phyloP scores from a whole-genome alignment of 92 coral and sea anemone species.

The Heliopora coerulea region DNA sequence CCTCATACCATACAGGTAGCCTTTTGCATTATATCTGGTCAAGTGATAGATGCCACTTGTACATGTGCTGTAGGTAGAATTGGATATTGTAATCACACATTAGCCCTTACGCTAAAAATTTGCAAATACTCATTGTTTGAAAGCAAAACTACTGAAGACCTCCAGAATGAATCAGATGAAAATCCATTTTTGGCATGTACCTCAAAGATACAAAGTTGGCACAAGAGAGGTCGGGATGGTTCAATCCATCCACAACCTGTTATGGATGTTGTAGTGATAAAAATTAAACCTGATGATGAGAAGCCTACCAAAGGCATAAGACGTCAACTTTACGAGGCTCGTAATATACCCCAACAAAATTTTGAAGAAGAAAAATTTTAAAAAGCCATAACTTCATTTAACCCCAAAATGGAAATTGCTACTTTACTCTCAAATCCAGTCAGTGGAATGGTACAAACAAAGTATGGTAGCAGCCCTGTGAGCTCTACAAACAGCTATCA shows the following conservation, averaged over 20 bases:
- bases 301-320: too few species aligned
- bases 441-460: too few species aligned
- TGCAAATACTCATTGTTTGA: slow-evolving; percentile 49
- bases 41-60: too few species aligned
- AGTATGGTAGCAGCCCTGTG: too few species aligned
- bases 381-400: too few species aligned
- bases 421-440: too few species aligned
- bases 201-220: slow-evolving; percentile 57
- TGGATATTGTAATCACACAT: slow-evolving; percentile 56
- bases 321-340: too few species aligned
- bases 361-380: too few species aligned
- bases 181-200: slow-evolving; percentile 47
- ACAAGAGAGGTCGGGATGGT: slow-evolving; percentile 45
- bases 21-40: slow-evolving; percentile 46
- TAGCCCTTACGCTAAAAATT: slow-evolving; percentile 54
- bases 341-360: too few species aligned
- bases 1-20: slow-evolving; percentile 38
- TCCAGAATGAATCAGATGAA: slow-evolving; percentile 48
- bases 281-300: slow-evolving; percentile 33
- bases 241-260: slow-evolving; percentile 55
- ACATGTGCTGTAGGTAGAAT: slow-evolving; percentile 43
- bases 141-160: slow-evolving; percentile 43
- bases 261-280: slow-evolving; percentile 51
- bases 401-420: too few species aligned
- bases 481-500: too few species aligned